Evolutionary conservation across 2,113 vertebrate genomes (phyloP).

Genomic region (Odontesthes bonariensis): DNA sequence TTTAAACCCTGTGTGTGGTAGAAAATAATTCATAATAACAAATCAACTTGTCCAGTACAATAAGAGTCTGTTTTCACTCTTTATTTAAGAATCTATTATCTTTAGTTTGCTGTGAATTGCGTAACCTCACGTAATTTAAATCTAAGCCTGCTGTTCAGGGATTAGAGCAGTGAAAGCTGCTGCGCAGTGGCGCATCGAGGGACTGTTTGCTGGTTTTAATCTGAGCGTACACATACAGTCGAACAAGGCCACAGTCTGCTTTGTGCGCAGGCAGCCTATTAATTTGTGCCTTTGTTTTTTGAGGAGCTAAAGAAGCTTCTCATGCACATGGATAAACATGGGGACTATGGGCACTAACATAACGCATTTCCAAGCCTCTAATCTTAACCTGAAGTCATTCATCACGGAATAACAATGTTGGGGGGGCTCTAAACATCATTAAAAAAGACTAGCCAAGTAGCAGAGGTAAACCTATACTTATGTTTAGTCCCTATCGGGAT

Average conservation of each 20-base stretch:
- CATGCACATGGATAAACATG: neutral
- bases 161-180: constrained; percentile 51
- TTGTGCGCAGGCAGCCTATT: neutral
- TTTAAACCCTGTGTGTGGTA: no score
- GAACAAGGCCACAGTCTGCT: constrained; percentile 42
- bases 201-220: constrained; percentile 55
- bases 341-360: neutral
- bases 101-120: constrained; percentile 33
- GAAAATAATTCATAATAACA: no score
- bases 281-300: constrained; percentile 14
- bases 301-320: constrained; percentile 14
- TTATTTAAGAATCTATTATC: neutral
- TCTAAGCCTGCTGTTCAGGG: constrained; percentile 46
- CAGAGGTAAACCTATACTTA: no score
- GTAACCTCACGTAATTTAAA: constrained; percentile 48
- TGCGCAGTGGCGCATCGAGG: constrained; percentile 13
- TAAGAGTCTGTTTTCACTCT: neutral
- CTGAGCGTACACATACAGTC: constrained; percentile 39
- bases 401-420: no score
- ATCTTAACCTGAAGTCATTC: no score
- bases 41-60: no score
- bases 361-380: neutral
- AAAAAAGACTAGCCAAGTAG: no score
- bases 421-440: no score
- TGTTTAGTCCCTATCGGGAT: no score